Evolutionary conservation across 2,888 invertebrate genomes (phyloP).

Genomic region (Caenorhabditis auriculariae): DNA sequence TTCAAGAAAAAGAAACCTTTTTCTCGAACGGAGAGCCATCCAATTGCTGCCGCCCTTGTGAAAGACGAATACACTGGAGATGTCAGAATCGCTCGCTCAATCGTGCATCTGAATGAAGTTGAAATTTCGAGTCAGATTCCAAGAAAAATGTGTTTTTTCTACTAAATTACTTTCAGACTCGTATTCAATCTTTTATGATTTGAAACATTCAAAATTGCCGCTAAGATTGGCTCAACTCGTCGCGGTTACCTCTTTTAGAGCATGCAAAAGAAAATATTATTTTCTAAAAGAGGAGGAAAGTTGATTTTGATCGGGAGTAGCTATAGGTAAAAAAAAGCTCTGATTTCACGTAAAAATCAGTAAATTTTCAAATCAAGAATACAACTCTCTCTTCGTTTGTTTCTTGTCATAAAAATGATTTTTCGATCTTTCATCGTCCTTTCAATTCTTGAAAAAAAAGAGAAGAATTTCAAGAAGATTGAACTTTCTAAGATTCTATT

Average conservation of each 20-base stretch:
- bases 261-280: no score
- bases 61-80: slow-evolving; percentile 31
- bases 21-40: slow-evolving; percentile 37
- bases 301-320: no score
- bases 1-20: slow-evolving; percentile 4
- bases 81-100: slow-evolving; percentile 33
- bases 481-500: neutral
- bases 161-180: no score
- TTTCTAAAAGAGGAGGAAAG: no score
- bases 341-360: no score
- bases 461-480: neutral
- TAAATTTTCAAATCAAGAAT: neutral
- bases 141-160: neutral
- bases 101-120: slow-evolving; percentile 20
- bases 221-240: no score
- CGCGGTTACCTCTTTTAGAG: no score
- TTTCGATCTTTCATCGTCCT: neutral
- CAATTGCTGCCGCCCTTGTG: slow-evolving; percentile 29
- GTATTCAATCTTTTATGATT: no score
- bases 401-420: neutral
- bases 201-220: no score
- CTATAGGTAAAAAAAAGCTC: no score
- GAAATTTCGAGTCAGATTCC: neutral
- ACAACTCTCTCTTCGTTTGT: neutral
- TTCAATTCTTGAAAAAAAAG: neutral